Base-by-base conservation (phyloP, 64 coral and sea anemone genomes). In the Actinia tenebrosa region DNA sequence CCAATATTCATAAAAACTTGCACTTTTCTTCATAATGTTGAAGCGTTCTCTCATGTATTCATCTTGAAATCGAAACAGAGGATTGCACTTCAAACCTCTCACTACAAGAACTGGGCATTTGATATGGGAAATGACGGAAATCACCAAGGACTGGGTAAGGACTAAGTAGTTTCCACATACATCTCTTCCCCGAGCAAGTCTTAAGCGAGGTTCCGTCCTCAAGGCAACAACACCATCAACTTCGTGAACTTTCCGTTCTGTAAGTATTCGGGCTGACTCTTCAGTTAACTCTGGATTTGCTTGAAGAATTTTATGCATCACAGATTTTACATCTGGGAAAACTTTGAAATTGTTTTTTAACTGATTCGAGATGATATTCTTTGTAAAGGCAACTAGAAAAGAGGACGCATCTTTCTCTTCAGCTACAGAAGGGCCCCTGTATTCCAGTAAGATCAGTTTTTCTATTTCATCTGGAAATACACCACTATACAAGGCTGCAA, bases 401-500 rank as follows among this genome's bases (percentile, higher is more conserved):
- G 43, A 22, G 45, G 44, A 16, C 3, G 85, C 45, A 60, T 71
- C 64, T n/a, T 87, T 37, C 9, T 44, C 77, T 15, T 0, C 7
- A 16, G 9, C 25, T 3, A 80, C 78, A 30, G 15, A 1, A 1
- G 78, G 77, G 11, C 78, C 90, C 80, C 60, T 22, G 56, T 69
- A 92, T 13, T 98, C 95, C 16, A 98, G 42, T 13, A 91, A 66
- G 71, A 98, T 89, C 3, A 91, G 25, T 44, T 89, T 87, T 16
- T 91, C 87, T 50, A 98, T 86, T 44, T 94, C 95, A 64, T 68
- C 0, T 14, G 95, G 95, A 58, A 98, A 98, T 45, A 64, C 89
- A 0, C 95, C 95, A 16, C 92, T 92, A 50, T 94, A 98, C 20
- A 91, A 60, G 3, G 88, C 46, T 53, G 83, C 89, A 46, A 89